phyloP scores from a whole-genome alignment of 2,113 vertebrate genomes.

The Hiodon alosoides region DNA sequence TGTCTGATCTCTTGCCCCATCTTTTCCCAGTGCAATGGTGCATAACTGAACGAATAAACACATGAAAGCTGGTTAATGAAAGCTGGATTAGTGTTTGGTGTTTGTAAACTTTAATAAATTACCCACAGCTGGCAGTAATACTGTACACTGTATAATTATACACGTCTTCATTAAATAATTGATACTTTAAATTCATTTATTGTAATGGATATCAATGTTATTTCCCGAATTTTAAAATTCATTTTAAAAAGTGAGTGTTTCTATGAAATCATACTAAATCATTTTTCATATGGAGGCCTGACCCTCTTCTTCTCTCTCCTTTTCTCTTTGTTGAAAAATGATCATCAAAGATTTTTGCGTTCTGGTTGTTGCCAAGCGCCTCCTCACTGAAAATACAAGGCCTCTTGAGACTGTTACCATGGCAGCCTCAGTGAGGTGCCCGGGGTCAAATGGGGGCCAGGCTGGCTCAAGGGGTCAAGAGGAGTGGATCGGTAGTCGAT shows the following conservation, averaged over 20 bases:
- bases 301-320: conserved; percentile 23
- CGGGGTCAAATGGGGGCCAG: conserved; percentile 36
- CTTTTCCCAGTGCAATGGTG: neutral
- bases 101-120: conserved; percentile 14
- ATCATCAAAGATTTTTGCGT: conserved; percentile 36
- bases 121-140: conserved; percentile 13
- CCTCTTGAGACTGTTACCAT: conserved; percentile 41
- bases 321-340: conserved; percentile 30
- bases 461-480: conserved; percentile 27
- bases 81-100: too few relatives aligned
- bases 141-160: neutral
- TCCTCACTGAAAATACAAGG: conserved; percentile 34
- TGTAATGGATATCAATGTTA: neutral
- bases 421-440: conserved; percentile 26
- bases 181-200: neutral
- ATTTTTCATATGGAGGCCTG: conserved; percentile 21
- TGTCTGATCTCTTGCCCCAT: neutral
- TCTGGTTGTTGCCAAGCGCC: conserved; percentile 32
- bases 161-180: too few relatives aligned
- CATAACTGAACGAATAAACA: neutral
- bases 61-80: neutral
- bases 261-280: neutral
- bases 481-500: conserved; percentile 30
- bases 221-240: neutral
- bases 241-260: neutral